Conservation (phyloP, 1,140 invertebrate species). For the Globodera rostochiensis region DNA sequence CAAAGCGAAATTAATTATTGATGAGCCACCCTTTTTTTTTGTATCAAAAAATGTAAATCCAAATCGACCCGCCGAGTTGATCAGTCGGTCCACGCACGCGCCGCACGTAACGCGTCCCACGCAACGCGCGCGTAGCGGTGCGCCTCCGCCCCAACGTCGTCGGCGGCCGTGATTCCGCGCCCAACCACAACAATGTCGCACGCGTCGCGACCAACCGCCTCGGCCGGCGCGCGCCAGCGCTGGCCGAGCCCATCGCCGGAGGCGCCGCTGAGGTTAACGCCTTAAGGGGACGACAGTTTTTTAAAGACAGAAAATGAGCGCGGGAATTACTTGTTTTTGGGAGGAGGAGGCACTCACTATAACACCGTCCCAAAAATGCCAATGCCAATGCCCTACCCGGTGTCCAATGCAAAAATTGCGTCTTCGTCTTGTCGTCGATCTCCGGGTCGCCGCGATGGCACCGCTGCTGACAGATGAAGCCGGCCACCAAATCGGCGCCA, state of each 20-base stretch:
- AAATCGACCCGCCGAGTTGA: background rate
- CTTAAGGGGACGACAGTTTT: background rate
- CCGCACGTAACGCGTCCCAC: conserved; percentile 8
- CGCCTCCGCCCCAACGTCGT: conserved; percentile 44
- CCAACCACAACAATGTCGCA: conserved; percentile 56
- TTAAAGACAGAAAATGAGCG: background rate
- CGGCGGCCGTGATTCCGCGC: conserved; percentile 47
- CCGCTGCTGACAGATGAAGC: conserved; percentile 56
- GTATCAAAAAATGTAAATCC: background rate
- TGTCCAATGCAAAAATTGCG: conserved; percentile 52
- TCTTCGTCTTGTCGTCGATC: background rate
- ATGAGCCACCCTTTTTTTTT: too few species aligned
- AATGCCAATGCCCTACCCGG: conserved; percentile 27
- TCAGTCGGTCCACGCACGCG: background rate
- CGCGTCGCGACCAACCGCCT: conserved; percentile 44
- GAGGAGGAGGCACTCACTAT: too few species aligned
- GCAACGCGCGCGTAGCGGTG: conserved; percentile 26
- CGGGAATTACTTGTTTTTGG: background rate
- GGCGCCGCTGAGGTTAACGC: conserved; percentile 35
- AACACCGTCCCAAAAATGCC: background rate
- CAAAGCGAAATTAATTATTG: too few species aligned
- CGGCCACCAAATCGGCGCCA: conserved; percentile 32
- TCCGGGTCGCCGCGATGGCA: conserved; percentile 22
- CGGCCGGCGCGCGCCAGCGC: conserved; percentile 46
- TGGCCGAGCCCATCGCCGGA: conserved; percentile 43